phyloP scores from a whole-genome alignment of 2,113 vertebrate species.

The Sporophila hypoxantha region DNA sequence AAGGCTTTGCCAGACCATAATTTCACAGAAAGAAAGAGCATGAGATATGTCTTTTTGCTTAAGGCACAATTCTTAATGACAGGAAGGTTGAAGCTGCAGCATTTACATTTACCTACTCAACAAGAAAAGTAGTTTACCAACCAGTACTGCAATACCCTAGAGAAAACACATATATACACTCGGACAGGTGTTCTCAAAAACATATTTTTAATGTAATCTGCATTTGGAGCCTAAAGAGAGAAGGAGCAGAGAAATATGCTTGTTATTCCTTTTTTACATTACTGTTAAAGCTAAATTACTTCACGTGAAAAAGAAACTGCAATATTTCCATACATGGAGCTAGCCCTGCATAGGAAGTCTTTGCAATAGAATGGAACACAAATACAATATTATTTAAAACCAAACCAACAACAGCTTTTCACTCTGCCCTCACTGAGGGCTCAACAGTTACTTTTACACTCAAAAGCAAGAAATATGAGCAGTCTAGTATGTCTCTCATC shows the following conservation, averaged over 20 bases:
- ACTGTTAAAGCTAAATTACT: conserved; percentile 29
- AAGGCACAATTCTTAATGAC: background rate
- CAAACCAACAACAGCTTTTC: background rate
- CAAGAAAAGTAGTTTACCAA: background rate
- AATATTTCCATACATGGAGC: background rate
- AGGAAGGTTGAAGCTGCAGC: background rate
- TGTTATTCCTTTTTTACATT: conserved; percentile 42
- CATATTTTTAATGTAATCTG: conserved; percentile 47
- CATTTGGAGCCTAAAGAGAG: conserved; percentile 19
- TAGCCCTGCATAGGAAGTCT: conserved; percentile 31
- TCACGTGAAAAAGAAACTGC: conserved; percentile 36
- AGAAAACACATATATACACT: conserved; percentile 10
- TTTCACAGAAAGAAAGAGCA: background rate
- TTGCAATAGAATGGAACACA: background rate
- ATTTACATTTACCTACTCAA: background rate
- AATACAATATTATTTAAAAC: background rate
- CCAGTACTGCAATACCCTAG: background rate
- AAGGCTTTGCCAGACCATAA: background rate
- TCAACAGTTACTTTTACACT: background rate
- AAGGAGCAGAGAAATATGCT: conserved; percentile 8
- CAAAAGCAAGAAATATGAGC: background rate
- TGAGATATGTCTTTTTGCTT: background rate
- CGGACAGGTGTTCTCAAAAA: conserved; percentile 42
- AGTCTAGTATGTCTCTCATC: background rate
- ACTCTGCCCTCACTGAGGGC: background rate